These are phyloP conservation scores for Apteryx mantelli DNA, from an alignment of 2,113 vertebrate species.

Conservation along the genomic window DNA sequence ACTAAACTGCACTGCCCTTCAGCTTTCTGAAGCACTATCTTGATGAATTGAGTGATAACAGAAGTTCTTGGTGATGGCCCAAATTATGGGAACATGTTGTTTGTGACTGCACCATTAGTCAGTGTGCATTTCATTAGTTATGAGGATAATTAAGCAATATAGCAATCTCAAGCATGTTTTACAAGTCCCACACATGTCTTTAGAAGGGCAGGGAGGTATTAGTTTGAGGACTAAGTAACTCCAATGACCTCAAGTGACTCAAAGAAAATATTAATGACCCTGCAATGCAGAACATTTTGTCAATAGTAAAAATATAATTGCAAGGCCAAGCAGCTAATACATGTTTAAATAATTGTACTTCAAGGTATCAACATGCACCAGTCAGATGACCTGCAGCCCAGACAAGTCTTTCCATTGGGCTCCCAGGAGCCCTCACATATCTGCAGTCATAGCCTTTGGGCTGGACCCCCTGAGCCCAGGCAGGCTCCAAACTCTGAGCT, in stretches of 20 bases:
- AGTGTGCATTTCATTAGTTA: constrained; percentile 63
- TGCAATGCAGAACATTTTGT: constrained; percentile 12
- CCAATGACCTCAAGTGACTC: constrained; percentile 33
- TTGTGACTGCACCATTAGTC: constrained; percentile 64
- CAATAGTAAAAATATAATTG: constrained; percentile 34
- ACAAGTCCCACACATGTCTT: constrained; percentile 41
- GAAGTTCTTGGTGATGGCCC: constrained; percentile 38
- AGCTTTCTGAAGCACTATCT: constrained; percentile 18
- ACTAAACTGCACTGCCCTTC: constrained; percentile 10
- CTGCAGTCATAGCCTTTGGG: not conserved
- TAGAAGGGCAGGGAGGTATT: not conserved
- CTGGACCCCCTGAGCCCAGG: not conserved
- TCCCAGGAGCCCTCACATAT: not conserved
- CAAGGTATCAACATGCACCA: not conserved
- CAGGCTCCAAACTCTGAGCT: not conserved
- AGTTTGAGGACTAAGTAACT: constrained; percentile 28
- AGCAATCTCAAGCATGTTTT: constrained; percentile 51
- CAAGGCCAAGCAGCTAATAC: constrained; percentile 6
- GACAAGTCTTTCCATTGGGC: not conserved
- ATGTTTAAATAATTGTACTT: not conserved
- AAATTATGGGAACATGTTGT: constrained; percentile 51
- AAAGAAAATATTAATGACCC: constrained; percentile 26
- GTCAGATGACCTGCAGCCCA: not conserved
- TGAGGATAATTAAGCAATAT: constrained; percentile 64
- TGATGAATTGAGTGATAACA: constrained; percentile 40